These are phyloP conservation scores for Leucopsar rothschildi DNA, from an alignment of 2,113 vertebrate species.

Conservation along the genomic window DNA sequence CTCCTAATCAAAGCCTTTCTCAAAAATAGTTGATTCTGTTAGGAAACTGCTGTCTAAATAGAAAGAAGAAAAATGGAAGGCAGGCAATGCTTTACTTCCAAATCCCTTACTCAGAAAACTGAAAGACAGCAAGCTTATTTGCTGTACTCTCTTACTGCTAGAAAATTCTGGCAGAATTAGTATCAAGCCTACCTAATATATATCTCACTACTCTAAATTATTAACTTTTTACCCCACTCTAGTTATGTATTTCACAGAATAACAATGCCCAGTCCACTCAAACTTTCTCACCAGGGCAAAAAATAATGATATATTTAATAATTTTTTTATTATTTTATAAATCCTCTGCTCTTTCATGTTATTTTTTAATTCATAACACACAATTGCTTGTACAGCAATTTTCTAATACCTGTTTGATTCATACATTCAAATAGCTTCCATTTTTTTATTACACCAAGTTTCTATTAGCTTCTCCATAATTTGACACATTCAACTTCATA, in stretches of 20 bases:
- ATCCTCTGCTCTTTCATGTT: not conserved
- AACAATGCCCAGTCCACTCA: not conserved
- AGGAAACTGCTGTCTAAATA: not conserved
- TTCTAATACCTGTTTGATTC: not conserved
- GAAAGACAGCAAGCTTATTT: not conserved
- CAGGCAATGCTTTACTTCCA: not conserved
- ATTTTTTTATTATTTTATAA: not conserved
- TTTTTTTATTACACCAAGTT: not conserved
- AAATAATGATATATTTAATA: not conserved
- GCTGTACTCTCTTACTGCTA: not conserved
- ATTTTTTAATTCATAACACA: not conserved
- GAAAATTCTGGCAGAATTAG: not conserved
- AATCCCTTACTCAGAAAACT: not conserved
- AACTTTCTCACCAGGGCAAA: not conserved
- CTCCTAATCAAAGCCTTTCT: not conserved
- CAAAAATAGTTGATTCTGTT: not conserved
- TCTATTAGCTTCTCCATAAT: not conserved
- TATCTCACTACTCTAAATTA: not conserved
- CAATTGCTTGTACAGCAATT: not conserved
- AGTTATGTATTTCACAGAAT: not conserved
- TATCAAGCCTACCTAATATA: accelerated
- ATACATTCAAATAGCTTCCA: not conserved
- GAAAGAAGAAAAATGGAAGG: not conserved
- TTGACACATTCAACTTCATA: not conserved
- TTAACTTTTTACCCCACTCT: not conserved